Conservation (phyloP, 2,888 invertebrate genomes). For the Dromius quadrimaculatus region DNA sequence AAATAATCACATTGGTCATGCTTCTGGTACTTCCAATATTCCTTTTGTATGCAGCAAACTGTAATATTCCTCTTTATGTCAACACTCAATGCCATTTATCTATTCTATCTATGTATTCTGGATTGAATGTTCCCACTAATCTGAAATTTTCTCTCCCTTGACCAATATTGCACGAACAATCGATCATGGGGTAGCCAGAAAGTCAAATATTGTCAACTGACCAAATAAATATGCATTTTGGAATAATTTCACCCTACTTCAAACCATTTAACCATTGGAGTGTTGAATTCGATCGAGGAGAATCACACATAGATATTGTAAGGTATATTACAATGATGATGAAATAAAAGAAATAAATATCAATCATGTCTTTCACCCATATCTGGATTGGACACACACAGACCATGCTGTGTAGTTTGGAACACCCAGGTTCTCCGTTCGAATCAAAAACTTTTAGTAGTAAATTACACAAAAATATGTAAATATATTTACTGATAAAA, state of each 20-base stretch:
- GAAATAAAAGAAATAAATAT: no score
- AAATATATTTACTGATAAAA: no score
- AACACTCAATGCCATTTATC: not conserved
- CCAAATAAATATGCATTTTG: not conserved
- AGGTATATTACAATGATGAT: no score
- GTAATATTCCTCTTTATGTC: not conserved
- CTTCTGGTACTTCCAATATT: not conserved
- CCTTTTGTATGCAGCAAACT: not conserved
- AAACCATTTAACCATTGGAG: not conserved
- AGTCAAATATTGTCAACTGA: not conserved
- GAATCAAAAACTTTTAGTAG: no score
- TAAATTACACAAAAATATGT: no score
- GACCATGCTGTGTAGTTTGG: no score
- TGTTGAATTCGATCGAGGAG: not conserved
- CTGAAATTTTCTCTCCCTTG: not conserved
- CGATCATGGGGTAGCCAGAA: not conserved
- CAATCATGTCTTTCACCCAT: no score
- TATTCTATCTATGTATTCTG: not conserved
- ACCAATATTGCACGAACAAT: not conserved
- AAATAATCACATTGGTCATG: not conserved
- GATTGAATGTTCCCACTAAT: not conserved
- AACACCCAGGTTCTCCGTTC: no score
- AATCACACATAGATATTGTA: no score
- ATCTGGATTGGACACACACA: no score
- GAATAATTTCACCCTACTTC: not conserved